Conservation (phyloP, 2,888 invertebrate species). For the Mermis nigrescens region DNA sequence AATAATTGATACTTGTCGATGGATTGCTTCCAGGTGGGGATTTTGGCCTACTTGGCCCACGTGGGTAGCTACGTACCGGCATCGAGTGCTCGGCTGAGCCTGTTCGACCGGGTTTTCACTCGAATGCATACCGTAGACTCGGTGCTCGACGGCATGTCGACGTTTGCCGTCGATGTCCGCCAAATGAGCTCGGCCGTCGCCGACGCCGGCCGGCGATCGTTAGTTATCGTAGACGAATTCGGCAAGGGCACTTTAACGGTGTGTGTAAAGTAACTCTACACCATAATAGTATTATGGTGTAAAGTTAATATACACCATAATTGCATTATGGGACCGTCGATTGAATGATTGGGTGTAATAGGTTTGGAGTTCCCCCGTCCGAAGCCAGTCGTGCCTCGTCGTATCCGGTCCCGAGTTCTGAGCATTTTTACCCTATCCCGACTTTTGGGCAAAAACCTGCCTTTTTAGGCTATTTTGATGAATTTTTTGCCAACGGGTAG, state of each 20-base stretch:
- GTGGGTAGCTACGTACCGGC: conserved; percentile 77
- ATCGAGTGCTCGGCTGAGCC: conserved; percentile 48
- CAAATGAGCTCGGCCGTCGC: conserved; percentile 47
- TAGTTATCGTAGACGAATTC: conserved; percentile 71
- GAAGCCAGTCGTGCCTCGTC: no score
- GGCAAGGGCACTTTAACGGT: conserved; percentile 54
- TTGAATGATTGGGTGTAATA: no score
- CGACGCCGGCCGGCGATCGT: conserved; percentile 45
- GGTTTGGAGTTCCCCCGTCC: no score
- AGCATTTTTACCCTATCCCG: no score
- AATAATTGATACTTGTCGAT: no score
- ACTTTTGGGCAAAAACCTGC: no score
- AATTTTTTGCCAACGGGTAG: no score
- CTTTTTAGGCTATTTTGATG: no score
- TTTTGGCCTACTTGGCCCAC: conserved; percentile 65
- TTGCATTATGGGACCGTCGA: no score
- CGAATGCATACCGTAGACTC: conserved; percentile 57
- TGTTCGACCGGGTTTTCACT: conserved; percentile 53
- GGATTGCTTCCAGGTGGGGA: conserved; percentile 44
- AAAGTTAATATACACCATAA: no score
- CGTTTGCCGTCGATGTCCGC: conserved; percentile 62
- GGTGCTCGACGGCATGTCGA: conserved; percentile 55
- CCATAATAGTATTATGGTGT: background rate
- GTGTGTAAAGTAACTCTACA: conserved; percentile 13
- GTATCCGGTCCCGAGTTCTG: no score